Conservation (phyloP, 2,888 invertebrate species). For the Nudaria mundana region DNA sequence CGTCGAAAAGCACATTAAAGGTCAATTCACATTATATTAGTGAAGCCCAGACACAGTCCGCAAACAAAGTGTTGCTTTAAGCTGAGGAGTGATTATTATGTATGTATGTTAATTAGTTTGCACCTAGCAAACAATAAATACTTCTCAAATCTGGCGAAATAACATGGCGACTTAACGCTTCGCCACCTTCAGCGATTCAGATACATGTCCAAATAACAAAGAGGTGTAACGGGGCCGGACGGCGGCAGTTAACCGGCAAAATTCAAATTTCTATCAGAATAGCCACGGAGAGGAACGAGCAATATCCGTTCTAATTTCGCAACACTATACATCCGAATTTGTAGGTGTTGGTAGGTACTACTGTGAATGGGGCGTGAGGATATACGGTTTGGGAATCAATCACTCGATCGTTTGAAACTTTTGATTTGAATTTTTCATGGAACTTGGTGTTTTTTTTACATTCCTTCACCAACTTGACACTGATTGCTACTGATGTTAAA, state of each 20-base stretch:
- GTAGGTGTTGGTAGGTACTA: slow-evolving; percentile 69
- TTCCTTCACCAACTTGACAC: too few species aligned
- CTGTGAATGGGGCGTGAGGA: slow-evolving; percentile 48
- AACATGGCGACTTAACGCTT: slow-evolving; percentile 36
- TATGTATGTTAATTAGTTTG: too few species aligned
- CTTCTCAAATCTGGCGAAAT: slow-evolving; percentile 33
- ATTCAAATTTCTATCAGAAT: slow-evolving; percentile 77
- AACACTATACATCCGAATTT: slow-evolving; percentile 57
- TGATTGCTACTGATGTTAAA: too few species aligned
- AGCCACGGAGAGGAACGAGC: slow-evolving; percentile 71
- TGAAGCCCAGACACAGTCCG: too few species aligned
- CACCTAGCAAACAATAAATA: too few species aligned
- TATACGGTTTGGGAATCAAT: slow-evolving; percentile 34
- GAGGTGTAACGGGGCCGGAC: slow-evolving; percentile 63
- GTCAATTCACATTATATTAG: too few species aligned
- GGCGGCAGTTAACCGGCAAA: slow-evolving; percentile 76
- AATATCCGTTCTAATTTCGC: slow-evolving; percentile 81
- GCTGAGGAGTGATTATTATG: too few species aligned
- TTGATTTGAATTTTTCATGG: slow-evolving; percentile 3
- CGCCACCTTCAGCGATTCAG: slow-evolving; percentile 34
- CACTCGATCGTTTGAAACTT: slow-evolving; percentile 20
- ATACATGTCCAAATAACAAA: slow-evolving; percentile 63
- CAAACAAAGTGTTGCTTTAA: too few species aligned
- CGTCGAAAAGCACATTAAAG: too few species aligned
- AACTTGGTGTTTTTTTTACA: too few species aligned